phyloP scores from a whole-genome alignment of 2,113 vertebrate species.

The Athene noctua region DNA sequence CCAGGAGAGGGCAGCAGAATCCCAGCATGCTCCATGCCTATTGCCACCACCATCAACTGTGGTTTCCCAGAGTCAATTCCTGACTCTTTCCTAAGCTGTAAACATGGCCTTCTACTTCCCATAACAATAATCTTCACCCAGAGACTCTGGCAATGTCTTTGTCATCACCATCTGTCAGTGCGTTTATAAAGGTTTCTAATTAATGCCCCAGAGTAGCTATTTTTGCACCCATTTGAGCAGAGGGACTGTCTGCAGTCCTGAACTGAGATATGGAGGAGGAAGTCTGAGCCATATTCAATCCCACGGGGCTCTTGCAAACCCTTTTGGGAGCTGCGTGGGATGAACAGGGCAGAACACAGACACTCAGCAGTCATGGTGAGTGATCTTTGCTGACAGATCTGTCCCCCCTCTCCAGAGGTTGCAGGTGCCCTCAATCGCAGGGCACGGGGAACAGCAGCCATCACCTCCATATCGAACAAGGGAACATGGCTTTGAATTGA shows the following conservation, averaged over 20 bases:
- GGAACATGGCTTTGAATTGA: fast-evolving
- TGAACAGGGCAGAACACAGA: neutral
- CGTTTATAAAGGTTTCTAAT: neutral
- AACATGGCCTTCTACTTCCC: neutral
- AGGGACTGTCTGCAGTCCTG: neutral
- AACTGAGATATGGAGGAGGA: neutral
- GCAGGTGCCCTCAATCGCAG: neutral
- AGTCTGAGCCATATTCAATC: neutral
- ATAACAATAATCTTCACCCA: neutral
- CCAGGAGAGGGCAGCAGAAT: conserved; percentile 47
- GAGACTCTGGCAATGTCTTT: neutral
- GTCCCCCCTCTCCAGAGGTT: neutral
- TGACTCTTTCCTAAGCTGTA: neutral
- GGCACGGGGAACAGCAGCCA: neutral
- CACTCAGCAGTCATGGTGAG: neutral
- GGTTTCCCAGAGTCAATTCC: neutral
- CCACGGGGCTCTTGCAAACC: neutral
- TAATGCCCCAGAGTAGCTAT: neutral
- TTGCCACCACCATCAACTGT: fast-evolving
- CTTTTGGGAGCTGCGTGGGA: neutral
- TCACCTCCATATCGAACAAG: fast-evolving
- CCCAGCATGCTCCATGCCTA: neutral
- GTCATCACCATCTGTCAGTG: neutral
- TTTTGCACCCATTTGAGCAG: neutral
- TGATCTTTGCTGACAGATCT: neutral